These are phyloP conservation scores for Acropternis orthonyx DNA, from an alignment of 2,797 vertebrate species.

Conservation along the genomic window DNA sequence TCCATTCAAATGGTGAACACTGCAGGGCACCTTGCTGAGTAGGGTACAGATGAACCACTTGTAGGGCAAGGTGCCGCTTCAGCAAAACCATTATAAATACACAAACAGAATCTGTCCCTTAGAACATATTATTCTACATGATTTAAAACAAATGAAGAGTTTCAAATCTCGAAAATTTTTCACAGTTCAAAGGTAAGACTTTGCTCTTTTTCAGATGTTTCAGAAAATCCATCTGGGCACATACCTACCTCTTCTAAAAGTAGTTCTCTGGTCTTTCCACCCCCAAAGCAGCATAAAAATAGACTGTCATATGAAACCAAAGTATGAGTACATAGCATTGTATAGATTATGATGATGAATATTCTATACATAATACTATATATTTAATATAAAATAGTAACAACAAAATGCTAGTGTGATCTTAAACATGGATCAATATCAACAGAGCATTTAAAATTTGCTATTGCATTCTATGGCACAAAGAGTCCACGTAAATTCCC, in stretches of 20 bases:
- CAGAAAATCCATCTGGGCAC: neutral
- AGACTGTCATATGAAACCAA: neutral
- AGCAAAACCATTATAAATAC: neutral
- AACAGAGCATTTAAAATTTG: neutral
- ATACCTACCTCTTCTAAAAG: conserved; percentile 8
- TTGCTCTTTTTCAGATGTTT: neutral
- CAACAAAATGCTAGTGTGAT: neutral
- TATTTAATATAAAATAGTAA: neutral
- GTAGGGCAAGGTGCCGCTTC: neutral
- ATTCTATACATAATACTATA: neutral
- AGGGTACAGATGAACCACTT: neutral
- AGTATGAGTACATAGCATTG: neutral
- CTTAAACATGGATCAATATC: neutral
- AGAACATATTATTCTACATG: neutral
- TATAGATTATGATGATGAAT: neutral
- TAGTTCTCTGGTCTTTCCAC: neutral
- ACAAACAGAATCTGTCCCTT: neutral
- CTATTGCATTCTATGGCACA: neutral
- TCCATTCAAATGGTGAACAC: neutral
- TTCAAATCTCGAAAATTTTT: neutral
- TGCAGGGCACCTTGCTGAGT: neutral
- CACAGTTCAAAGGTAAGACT: neutral
- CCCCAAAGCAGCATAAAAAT: neutral
- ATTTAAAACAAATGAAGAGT: neutral
- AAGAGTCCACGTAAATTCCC: neutral